Evolutionary conservation across 2,113 vertebrate genomes (phyloP).

Genomic region (Bambusicola thoracicus): DNA sequence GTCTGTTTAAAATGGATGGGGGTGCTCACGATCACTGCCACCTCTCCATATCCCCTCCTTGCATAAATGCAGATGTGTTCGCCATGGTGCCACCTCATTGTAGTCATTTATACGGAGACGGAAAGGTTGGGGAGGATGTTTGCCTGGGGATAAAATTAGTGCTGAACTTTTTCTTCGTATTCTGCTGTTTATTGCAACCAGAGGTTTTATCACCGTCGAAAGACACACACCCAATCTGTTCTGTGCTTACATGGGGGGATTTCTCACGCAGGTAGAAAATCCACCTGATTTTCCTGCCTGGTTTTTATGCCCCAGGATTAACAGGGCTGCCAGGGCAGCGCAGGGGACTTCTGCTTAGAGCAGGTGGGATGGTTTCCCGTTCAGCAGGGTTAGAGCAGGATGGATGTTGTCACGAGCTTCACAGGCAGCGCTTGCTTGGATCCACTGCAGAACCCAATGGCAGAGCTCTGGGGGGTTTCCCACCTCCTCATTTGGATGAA

Average conservation of each 20-base stretch:
- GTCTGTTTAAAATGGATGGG: conserved; percentile 41
- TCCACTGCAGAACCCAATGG: not conserved
- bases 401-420: not conserved
- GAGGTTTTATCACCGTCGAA: not conserved
- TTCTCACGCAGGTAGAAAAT: not conserved
- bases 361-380: not conserved
- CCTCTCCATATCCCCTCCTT: not conserved
- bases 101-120: conserved; percentile 49
- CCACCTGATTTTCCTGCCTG: not conserved
- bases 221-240: not conserved
- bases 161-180: not conserved
- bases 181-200: not conserved
- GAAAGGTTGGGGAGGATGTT: conserved; percentile 24
- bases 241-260: accelerated
- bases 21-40: not conserved
- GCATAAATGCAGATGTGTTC: conserved; percentile 56
- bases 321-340: accelerated
- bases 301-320: not conserved
- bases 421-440: too few relatives aligned
- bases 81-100: not conserved
- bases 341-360: not conserved
- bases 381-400: accelerated
- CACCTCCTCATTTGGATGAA: not conserved
- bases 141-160: not conserved
- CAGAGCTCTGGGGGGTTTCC: not conserved